Evolutionary conservation across 2,888 invertebrate genomes (phyloP), one percentile per base, ranked within the genome.

Genomic region (Hydrotaea diabolus): DNA sequence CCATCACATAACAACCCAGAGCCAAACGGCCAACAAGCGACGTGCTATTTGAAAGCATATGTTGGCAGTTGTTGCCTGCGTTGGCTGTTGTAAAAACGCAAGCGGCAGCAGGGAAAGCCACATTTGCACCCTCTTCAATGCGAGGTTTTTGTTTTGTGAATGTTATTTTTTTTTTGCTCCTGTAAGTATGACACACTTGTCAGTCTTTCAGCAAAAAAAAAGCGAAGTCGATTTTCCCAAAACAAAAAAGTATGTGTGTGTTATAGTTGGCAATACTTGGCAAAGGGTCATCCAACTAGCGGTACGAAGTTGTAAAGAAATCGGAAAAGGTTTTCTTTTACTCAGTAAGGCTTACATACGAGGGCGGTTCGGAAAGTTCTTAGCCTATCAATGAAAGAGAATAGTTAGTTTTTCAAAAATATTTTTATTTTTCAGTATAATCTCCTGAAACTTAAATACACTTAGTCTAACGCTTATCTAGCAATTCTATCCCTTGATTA

Each of bases 121-220:
- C 46, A 69, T 77, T 79, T 64, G 23, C 79, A 76, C 55, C 21
- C 36, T 19, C 77, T 43, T 26, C 39, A 43, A 23, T 69, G 46
- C 43, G 13, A 46, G 46, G 0, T 19, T 43, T 43, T 43, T 66
- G 66, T 43, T 66, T 39, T 39, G 39, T 19, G 19, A 19, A 43
- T 69, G 59, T 59, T 17, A 2, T 17, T 53, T 53, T 53, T 53
- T 17, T 26, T 39, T 31, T 69, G 13, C 17, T 31, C 17, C 23
- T 46, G 46, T 43, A 69, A 46, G 69, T 69, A 73, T 83, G 80
- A 83, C 74, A 83, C 64, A 83, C 80, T 80, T 83, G 83, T 75
- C 83, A 80, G 55, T 19, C 57, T 49, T 55, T 75, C 46, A 75
- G 76, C 64, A 76, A 76, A 55, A 75, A 46, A 55, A 75, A 46